Evolutionary conservation across 2,113 vertebrate genomes (phyloP).

Genomic region (Rhagologus leucostigma): DNA sequence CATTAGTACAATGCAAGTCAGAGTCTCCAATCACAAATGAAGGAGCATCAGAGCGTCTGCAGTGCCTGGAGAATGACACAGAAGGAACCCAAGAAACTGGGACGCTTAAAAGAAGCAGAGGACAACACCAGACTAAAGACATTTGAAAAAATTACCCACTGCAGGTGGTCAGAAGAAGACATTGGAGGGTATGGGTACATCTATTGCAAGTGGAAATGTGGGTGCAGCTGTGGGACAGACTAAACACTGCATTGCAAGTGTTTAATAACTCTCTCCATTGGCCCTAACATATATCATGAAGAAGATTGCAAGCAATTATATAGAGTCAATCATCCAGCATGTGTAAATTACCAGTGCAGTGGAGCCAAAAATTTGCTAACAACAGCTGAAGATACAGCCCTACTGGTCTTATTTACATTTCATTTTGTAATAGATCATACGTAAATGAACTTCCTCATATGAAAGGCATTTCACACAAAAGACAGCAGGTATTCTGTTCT

Average conservation of each 20-base stretch:
- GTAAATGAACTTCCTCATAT: background rate
- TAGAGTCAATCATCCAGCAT: background rate
- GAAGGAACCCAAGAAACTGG: background rate
- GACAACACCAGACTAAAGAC: background rate
- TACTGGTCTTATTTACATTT: background rate
- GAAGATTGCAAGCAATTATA: background rate
- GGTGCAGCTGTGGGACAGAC: background rate
- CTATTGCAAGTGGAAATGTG: background rate
- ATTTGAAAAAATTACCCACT: background rate
- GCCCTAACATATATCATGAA: background rate
- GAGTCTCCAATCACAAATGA: background rate
- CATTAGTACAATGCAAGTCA: background rate
- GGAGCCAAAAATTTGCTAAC: background rate
- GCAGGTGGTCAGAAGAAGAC: background rate
- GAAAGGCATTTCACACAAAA: background rate
- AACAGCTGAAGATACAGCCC: background rate
- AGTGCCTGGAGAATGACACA: background rate
- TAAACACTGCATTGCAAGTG: background rate
- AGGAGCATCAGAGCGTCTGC: background rate
- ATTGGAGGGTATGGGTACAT: background rate
- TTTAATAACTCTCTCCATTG: background rate
- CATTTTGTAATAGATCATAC: background rate
- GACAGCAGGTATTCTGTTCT: background rate
- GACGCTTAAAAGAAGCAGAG: background rate
- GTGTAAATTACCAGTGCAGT: background rate